phyloP scores from a whole-genome alignment of 2,888 invertebrate species.

The Eristalinus aeneus region DNA sequence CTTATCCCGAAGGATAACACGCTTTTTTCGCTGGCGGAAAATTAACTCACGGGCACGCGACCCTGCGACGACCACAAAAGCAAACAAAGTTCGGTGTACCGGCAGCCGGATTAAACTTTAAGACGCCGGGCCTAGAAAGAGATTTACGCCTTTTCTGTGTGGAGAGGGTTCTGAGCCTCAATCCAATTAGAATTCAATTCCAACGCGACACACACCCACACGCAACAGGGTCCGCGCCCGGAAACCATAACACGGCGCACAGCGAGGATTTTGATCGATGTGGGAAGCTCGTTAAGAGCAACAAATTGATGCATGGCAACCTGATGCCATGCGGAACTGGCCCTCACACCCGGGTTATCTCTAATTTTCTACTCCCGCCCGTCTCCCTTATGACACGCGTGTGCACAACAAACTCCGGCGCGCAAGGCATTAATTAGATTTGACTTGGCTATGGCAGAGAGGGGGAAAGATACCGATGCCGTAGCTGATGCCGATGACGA shows the following conservation, averaged over 20 bases:
- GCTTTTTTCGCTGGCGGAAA: neutral
- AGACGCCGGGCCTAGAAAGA: neutral
- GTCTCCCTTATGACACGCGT: neutral
- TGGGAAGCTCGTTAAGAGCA: slow-evolving; percentile 56
- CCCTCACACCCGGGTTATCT: slow-evolving; percentile 1
- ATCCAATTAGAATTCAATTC: slow-evolving; percentile 56
- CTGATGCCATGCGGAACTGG: slow-evolving; percentile 21
- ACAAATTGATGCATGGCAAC: slow-evolving; percentile 50
- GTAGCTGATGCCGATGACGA: slow-evolving; percentile 18
- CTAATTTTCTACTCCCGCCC: slow-evolving; percentile 10
- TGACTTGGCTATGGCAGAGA: slow-evolving; percentile 47
- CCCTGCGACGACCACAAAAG: neutral
- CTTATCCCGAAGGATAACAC: neutral
- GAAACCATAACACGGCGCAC: slow-evolving; percentile 34
- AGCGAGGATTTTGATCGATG: slow-evolving; percentile 45
- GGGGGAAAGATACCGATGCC: slow-evolving; percentile 42
- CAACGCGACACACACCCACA: slow-evolving; percentile 21
- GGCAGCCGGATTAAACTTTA: neutral
- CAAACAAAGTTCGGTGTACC: neutral
- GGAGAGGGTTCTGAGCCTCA: slow-evolving; percentile 2
- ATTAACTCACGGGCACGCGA: too few relatives aligned
- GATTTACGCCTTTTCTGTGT: neutral
- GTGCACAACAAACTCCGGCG: slow-evolving; percentile 27
- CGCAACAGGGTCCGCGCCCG: neutral
- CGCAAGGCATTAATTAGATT: slow-evolving; percentile 55